Evolutionary conservation across 2,888 invertebrate genomes (phyloP), one percentile per base, ranked within the genome.

Genomic region (Platycheirus rosarum): DNA sequence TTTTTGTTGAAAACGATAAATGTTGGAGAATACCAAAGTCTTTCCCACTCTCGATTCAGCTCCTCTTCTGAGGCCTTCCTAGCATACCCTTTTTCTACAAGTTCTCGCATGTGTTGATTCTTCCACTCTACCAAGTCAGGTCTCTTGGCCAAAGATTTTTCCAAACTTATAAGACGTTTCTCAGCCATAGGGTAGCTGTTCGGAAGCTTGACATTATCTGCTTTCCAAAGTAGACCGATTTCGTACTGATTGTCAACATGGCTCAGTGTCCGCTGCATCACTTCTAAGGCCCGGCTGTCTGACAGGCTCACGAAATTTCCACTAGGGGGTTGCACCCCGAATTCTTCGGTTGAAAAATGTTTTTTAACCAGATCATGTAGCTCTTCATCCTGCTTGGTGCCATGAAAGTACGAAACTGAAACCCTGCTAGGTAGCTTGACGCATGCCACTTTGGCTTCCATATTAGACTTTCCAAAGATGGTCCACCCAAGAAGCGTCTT

Each of bases 41-140:
- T 14, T 14, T 8, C 1, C 26, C 26, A 26, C 5, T 51, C 11
- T 18, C 14, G 14, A 9, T 26, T 13, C 16, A 51, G 11, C 16
- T 51, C 51, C 7, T 32, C 51, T 0, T 29, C 51, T 18, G 51
- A 11, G 1, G 51, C 51, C 5, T 26, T 32, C 32, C 51, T 51
- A 16, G 51, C 32, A 11, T 51, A 51, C 3, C 51, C 51, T 9
- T 51, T 51, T 1, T 9, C 5, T 0, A 51, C 5, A 11, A 51
- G 11, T 5, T 51, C 51, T 11, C 32, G 11, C 26, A 48, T 26
- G 8, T 60, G 40, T 9, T 37, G n/a, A 32, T 71, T 69, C 29
- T 37, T 60, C 40, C 49, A 70, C n/a, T 49, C n/a, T 6, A 57
- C n/a, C 13, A 69, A 26, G 2, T 48, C 57, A n/a, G 42, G 66